Conservation (phyloP, 2,797 vertebrate species). For the Heliangelus exortis region DNA sequence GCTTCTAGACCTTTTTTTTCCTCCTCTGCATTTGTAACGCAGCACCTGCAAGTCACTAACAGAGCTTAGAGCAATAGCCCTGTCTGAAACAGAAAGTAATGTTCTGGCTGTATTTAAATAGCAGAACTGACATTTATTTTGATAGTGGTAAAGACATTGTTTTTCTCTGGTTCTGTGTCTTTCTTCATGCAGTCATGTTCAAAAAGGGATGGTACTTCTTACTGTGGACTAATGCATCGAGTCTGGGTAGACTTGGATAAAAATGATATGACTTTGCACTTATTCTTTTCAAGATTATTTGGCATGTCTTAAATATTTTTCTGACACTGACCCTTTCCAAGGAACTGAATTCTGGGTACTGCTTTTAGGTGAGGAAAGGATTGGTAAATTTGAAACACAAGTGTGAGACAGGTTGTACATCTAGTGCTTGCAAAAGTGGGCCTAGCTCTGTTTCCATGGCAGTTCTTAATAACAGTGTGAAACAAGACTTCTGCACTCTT, state of each 20-base stretch:
- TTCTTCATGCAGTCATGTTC: not conserved
- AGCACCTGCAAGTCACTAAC: conserved; percentile 12
- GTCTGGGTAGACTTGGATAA: not conserved
- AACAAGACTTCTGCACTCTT: not conserved
- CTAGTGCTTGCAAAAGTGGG: not conserved
- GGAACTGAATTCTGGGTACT: not conserved
- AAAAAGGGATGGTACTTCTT: not conserved
- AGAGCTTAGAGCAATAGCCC: not conserved
- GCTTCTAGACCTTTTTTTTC: not conserved
- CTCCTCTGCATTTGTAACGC: not conserved
- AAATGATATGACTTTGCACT: not conserved
- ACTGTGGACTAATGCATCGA: not conserved
- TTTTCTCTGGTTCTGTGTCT: not conserved
- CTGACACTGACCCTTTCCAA: not conserved
- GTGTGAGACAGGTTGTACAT: not conserved
- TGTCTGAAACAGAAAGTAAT: not conserved
- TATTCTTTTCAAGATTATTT: not conserved
- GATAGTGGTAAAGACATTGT: not conserved
- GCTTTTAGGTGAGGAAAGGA: not conserved
- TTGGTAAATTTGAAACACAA: not conserved
- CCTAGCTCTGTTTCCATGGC: not conserved
- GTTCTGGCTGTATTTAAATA: not conserved
- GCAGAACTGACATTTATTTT: not conserved
- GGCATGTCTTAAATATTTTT: not conserved
- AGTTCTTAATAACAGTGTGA: not conserved